These are phyloP conservation scores for Meliscaeva auricollis DNA, from an alignment of 2,888 invertebrate genomes.

Conservation along the genomic window DNA sequence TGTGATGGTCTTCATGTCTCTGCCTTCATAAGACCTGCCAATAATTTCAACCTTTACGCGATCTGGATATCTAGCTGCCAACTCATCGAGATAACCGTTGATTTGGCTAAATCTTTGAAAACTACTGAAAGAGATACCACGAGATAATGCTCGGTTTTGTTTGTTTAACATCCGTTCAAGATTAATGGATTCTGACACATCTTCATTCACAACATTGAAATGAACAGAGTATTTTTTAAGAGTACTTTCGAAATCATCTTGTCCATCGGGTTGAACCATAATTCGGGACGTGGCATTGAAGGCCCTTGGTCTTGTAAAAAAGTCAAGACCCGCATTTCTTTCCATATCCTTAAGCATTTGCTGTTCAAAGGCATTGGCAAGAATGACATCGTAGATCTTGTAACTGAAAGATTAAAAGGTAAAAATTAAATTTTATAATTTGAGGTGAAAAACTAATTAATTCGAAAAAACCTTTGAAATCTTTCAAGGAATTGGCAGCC, in stretches of 20 bases:
- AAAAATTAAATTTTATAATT: no score
- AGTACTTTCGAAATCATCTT: conserved; percentile 78
- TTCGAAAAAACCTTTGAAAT: no score
- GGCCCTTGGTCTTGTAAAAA: conserved; percentile 80
- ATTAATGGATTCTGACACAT: conserved; percentile 78
- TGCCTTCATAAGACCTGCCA: conserved; percentile 87
- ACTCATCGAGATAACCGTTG: conserved; percentile 84
- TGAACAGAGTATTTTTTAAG: conserved; percentile 77
- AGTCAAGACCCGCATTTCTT: conserved; percentile 78
- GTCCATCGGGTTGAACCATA: conserved; percentile 81
- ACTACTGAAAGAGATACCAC: conserved; percentile 20
- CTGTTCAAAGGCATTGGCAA: conserved; percentile 78
- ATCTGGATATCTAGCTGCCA: conserved; percentile 85
- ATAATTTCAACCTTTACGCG: conserved; percentile 85
- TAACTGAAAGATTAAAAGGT: conserved; percentile 77
- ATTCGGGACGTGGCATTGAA: conserved; percentile 79
- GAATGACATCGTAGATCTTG: conserved; percentile 81
- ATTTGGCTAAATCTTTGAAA: conserved; percentile 83
- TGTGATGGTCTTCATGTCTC: conserved; percentile 86
- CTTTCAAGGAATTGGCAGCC: no score
- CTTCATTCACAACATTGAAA: conserved; percentile 78
- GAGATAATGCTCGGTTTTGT: conserved; percentile 15
- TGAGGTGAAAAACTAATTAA: no score
- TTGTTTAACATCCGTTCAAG: conserved; percentile 76
- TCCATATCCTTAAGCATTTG: conserved; percentile 79